Conservation (phyloP, 2,113 vertebrate genomes). For the Labeo rohita region DNA sequence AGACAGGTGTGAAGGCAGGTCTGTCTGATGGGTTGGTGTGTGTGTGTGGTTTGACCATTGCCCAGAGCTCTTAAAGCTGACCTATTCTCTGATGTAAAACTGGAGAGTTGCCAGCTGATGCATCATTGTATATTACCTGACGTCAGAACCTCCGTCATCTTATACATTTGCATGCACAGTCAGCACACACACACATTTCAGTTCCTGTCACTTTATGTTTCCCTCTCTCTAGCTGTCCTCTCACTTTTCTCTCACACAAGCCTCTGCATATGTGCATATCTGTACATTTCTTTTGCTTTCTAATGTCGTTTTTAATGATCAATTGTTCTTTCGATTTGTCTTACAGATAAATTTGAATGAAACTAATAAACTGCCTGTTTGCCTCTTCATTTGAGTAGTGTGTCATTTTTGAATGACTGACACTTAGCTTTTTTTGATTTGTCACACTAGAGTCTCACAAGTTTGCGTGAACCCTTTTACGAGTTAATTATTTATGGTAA, state of each 20-base stretch:
- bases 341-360: background rate
- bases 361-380: background rate
- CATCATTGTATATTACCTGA: background rate
- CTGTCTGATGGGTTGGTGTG: background rate
- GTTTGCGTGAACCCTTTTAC: background rate
- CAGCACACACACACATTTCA: background rate
- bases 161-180: background rate
- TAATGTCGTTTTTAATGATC: background rate
- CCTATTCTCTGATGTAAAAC: background rate
- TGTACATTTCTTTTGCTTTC: background rate
- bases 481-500: conserved; percentile 21
- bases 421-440: background rate
- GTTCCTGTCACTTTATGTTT: background rate
- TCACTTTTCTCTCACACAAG: background rate
- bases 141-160: background rate
- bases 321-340: background rate
- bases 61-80: background rate
- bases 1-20: conserved; percentile 12
- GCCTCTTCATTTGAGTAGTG: background rate
- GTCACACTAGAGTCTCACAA: background rate
- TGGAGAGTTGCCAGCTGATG: background rate
- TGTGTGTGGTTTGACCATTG: conserved; percentile 10
- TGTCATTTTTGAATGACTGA: background rate
- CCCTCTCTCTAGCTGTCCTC: background rate
- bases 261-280: background rate